Evolutionary conservation across 1,140 invertebrate species (phyloP).

Genomic region (Rhizoglyphus robini): DNA sequence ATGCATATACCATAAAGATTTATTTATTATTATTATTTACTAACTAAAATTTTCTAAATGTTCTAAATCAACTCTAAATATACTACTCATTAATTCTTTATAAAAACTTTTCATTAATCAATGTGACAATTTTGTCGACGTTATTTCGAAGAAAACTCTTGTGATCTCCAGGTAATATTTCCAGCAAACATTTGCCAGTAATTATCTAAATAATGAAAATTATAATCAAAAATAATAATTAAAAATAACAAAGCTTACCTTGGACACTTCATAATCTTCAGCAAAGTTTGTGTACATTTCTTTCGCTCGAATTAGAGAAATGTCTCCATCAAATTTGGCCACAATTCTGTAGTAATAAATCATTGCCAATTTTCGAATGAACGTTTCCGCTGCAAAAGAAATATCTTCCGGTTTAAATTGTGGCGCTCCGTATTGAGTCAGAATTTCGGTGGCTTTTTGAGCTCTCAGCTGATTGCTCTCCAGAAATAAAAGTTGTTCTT

Average conservation of each 20-base stretch:
- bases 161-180: conserved; percentile 61
- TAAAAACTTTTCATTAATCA: conserved; percentile 21
- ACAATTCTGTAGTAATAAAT: conserved; percentile 54
- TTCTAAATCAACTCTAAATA: no score
- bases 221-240: not conserved
- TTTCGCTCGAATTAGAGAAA: conserved; percentile 58
- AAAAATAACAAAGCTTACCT: conserved; percentile 44
- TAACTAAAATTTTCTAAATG: no score
- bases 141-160: conserved; percentile 45
- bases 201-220: conserved; percentile 27
- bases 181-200: conserved; percentile 43
- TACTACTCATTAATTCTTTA: no score
- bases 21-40: no score
- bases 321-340: conserved; percentile 47
- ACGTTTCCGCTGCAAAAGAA: conserved; percentile 49
- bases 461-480: conserved; percentile 33
- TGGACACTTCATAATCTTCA: conserved; percentile 61
- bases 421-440: conserved; percentile 31
- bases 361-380: conserved; percentile 58
- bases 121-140: conserved; percentile 12
- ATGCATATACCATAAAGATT: no score
- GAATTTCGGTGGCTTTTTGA: conserved; percentile 32
- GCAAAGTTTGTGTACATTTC: conserved; percentile 51
- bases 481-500: conserved; percentile 41
- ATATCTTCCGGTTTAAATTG: conserved; percentile 39